phyloP scores from a whole-genome alignment of 2,888 invertebrate species.

The Brenthis ino region DNA sequence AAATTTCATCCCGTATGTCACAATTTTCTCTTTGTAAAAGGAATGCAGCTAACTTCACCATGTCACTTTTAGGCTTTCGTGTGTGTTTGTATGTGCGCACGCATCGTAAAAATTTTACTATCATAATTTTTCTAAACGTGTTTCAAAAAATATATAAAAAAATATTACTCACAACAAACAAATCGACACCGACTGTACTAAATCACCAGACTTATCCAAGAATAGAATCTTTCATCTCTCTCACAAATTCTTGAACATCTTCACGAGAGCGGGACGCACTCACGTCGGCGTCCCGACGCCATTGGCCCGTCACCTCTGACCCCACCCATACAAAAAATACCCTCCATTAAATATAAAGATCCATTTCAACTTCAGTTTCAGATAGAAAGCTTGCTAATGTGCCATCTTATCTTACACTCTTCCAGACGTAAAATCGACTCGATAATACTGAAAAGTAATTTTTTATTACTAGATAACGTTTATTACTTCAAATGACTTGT shows the following conservation, averaged over 20 bases:
- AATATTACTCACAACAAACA: not conserved
- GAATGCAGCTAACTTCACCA: too few species aligned
- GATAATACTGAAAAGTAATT: not conserved
- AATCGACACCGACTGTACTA: not conserved
- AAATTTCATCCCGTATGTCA: too few species aligned
- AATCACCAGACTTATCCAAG: slow-evolving; percentile 56
- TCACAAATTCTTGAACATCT: slow-evolving; percentile 56
- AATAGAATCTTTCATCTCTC: slow-evolving; percentile 71
- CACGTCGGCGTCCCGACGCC: slow-evolving; percentile 50
- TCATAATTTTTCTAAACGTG: too few species aligned
- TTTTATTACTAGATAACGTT: slow-evolving; percentile 10
- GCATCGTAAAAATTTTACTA: too few species aligned
- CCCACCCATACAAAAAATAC: slow-evolving; percentile 79
- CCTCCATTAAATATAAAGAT: slow-evolving; percentile 76
- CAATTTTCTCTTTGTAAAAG: too few species aligned
- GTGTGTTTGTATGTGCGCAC: too few species aligned
- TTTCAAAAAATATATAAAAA: not conserved
- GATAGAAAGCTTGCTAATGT: slow-evolving; percentile 58
- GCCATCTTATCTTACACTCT: slow-evolving; percentile 60
- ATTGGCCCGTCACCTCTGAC: slow-evolving; percentile 77
- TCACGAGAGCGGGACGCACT: slow-evolving; percentile 53
- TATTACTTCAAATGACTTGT: slow-evolving; percentile 17
- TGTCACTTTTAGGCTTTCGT: too few species aligned
- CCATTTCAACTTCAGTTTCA: slow-evolving; percentile 69
- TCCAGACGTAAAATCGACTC: slow-evolving; percentile 7